Evolutionary conservation across 2,888 invertebrate genomes (phyloP).

Genomic region (Deilephila elpenor): DNA sequence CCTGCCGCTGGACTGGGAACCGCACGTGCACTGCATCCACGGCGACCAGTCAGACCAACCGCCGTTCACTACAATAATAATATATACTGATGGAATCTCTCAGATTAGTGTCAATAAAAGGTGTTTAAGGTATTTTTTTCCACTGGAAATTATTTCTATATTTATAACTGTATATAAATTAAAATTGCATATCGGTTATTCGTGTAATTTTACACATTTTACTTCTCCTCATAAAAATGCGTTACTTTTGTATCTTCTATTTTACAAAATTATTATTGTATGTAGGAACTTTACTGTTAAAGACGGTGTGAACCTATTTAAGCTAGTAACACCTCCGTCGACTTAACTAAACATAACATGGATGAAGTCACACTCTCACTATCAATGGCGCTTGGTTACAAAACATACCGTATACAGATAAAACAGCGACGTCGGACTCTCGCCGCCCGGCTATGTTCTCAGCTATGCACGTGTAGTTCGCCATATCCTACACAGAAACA

Average conservation of each 20-base stretch:
- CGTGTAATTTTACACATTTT: too few relatives aligned
- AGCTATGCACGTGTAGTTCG: conserved; percentile 97
- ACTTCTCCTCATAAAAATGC: too few relatives aligned
- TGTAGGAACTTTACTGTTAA: background rate
- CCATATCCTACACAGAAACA: conserved; percentile 87
- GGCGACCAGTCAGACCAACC: conserved; percentile 96
- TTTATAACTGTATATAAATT: too few relatives aligned
- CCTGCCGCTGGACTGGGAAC: conserved; percentile 88
- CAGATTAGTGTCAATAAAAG: background rate
- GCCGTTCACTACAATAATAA: conserved; percentile 91
- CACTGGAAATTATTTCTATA: too few relatives aligned
- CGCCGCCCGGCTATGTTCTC: conserved; percentile 95
- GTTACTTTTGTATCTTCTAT: too few relatives aligned
- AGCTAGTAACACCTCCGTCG: background rate
- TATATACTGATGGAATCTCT: background rate
- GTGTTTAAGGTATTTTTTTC: too few relatives aligned
- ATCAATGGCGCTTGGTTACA: conserved; percentile 22
- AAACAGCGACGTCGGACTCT: conserved; percentile 92
- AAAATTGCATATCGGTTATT: too few relatives aligned
- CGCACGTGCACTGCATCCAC: conserved; percentile 95
- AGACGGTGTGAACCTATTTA: background rate
- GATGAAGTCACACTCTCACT: conserved; percentile 32
- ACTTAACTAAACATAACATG: conserved; percentile 3
- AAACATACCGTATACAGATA: conserved; percentile 95
- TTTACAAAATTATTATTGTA: background rate